These are phyloP conservation scores for Copidosoma floridanum DNA, from an alignment of 1,140 invertebrate species.

Conservation along the genomic window DNA sequence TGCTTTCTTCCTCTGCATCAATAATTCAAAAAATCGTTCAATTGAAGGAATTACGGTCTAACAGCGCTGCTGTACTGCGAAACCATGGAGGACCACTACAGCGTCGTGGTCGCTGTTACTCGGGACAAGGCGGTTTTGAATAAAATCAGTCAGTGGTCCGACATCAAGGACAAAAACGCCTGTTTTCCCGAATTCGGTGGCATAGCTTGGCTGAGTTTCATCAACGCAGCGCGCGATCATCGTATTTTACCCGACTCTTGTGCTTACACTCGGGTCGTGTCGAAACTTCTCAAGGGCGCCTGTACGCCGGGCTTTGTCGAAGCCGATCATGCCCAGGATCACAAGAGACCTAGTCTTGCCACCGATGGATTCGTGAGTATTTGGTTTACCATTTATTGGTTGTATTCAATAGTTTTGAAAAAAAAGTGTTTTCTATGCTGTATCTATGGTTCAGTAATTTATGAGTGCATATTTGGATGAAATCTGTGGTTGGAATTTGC, in stretches of 20 bases:
- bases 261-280: conserved; percentile 58
- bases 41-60: conserved; percentile 58
- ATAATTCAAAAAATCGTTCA: conserved; percentile 14
- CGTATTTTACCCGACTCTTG: conserved; percentile 55
- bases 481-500: too few species aligned
- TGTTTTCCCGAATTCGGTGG: conserved; percentile 68
- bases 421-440: too few species aligned
- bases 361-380: not conserved
- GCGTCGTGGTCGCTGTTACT: conserved; percentile 62
- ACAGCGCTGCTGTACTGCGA: conserved; percentile 59
- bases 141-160: conserved; percentile 57
- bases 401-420: too few species aligned
- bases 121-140: conserved; percentile 27
- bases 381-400: too few species aligned
- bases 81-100: conserved; percentile 50
- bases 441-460: too few species aligned
- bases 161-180: conserved; percentile 60
- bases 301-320: conserved; percentile 63
- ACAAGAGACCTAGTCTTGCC: not conserved
- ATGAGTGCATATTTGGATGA: too few species aligned
- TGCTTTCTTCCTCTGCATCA: not conserved
- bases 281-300: conserved; percentile 59
- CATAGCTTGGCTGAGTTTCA: conserved; percentile 63
- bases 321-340: conserved; percentile 42
- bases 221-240: conserved; percentile 54